These are phyloP conservation scores for Bovichtus variegatus DNA, from an alignment of 2,797 vertebrate species.

Conservation along the genomic window DNA sequence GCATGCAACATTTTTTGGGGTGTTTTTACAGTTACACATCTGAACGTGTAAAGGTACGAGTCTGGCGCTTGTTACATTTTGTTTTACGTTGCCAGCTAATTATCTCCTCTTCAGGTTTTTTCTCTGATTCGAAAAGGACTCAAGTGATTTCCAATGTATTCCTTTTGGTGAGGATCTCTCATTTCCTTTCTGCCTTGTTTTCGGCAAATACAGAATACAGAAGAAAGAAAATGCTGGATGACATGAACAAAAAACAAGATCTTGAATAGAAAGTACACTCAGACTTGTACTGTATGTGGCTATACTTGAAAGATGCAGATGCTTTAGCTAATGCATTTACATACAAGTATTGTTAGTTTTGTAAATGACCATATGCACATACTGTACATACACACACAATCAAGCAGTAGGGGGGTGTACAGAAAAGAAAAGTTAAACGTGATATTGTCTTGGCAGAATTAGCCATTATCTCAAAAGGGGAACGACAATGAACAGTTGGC, in stretches of 20 bases:
- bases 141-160: conserved; percentile 58
- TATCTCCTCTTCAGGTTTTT: conserved; percentile 58
- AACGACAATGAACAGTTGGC: too few species aligned
- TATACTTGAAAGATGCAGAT: neutral
- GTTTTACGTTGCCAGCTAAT: conserved; percentile 48
- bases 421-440: too few species aligned
- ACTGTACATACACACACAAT: neutral
- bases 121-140: conserved; percentile 48
- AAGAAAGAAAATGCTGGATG: conserved; percentile 14
- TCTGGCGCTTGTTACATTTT: conserved; percentile 9
- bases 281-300: neutral
- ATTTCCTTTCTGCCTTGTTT: conserved; percentile 26
- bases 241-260: conserved; percentile 18
- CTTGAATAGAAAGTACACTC: neutral
- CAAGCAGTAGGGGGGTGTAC: neutral
- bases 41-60: conserved; percentile 11
- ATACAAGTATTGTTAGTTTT: neutral
- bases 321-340: neutral
- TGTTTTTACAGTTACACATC: conserved; percentile 18
- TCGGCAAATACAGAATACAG: conserved; percentile 42
- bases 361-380: neutral
- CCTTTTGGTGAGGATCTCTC: conserved; percentile 44
- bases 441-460: neutral
- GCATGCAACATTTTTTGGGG: neutral
- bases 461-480: too few species aligned